Evolutionary conservation across 1,140 invertebrate species (phyloP).

Genomic region (Cecropterus lyciades): DNA sequence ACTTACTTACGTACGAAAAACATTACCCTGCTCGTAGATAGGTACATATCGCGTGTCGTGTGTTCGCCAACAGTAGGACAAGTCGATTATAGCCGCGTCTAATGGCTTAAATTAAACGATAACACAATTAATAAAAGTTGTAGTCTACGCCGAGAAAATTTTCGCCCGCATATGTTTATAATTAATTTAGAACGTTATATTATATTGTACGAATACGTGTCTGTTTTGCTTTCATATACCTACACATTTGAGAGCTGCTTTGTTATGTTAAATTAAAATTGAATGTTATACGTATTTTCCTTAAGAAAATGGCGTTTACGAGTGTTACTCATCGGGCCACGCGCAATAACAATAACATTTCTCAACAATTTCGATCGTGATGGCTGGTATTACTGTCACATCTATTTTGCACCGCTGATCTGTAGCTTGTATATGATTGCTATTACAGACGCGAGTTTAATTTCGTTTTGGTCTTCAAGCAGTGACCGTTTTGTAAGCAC

Average conservation of each 20-base stretch:
- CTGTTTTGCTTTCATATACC: slow-evolving; percentile 69
- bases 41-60: neutral
- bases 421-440: neutral
- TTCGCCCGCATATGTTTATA: slow-evolving; percentile 68
- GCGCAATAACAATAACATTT: slow-evolving; percentile 8
- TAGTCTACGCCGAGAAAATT: slow-evolving; percentile 45
- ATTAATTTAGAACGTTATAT: slow-evolving; percentile 77
- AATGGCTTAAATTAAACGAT: slow-evolving; percentile 66
- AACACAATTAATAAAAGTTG: slow-evolving; percentile 65
- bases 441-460: too few species aligned
- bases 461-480: too few species aligned
- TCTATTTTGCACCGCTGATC: neutral
- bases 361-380: slow-evolving; percentile 9
- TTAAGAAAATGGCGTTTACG: slow-evolving; percentile 46
- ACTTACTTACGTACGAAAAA: too few species aligned
- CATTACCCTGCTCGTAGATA: too few species aligned
- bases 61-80: neutral
- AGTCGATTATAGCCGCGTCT: slow-evolving; percentile 42
- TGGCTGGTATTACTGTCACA: slow-evolving; percentile 11
- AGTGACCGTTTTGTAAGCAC: neutral
- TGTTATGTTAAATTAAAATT: slow-evolving; percentile 71
- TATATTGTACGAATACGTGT: slow-evolving; percentile 58
- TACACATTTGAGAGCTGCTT: slow-evolving; percentile 44
- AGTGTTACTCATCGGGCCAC: slow-evolving; percentile 15
- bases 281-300: slow-evolving; percentile 58